Conservation (phyloP, 2,113 vertebrate species). For the Brachionichthys hirsutus region DNA sequence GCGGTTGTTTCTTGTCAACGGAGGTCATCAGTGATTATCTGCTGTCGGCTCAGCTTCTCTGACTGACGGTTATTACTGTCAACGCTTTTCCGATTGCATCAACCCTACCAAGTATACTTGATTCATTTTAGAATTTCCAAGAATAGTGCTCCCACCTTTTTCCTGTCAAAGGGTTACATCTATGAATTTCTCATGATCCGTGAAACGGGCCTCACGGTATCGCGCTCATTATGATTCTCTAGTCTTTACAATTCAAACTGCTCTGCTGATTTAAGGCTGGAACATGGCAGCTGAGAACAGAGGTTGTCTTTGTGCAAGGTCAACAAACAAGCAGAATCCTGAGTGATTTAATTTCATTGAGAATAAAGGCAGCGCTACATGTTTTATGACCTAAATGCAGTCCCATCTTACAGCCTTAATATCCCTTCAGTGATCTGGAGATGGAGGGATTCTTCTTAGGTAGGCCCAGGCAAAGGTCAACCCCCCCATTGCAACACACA, state of each 20-base stretch:
- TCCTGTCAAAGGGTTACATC: conserved; percentile 66
- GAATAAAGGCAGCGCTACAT: conserved; percentile 32
- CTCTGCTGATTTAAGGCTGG: conserved; percentile 26
- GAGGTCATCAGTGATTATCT: conserved; percentile 56
- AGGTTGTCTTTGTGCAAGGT: conserved; percentile 30
- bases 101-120: background rate
- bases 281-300: conserved; percentile 2
- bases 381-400: conserved; percentile 55
- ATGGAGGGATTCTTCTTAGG: conserved; percentile 68
- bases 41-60: conserved; percentile 28
- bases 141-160: conserved; percentile 42
- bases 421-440: conserved; percentile 67
- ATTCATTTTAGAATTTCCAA: conserved; percentile 25
- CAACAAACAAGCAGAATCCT: conserved; percentile 14
- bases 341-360: conserved; percentile 3
- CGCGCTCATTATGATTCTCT: conserved; percentile 27
- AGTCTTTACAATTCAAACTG: conserved; percentile 12
- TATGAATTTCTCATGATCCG: conserved; percentile 67
- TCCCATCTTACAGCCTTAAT: conserved; percentile 55
- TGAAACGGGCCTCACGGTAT: conserved; percentile 44
- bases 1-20: conserved; percentile 43
- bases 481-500: conserved; percentile 54
- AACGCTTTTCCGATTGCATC: conserved; percentile 22
- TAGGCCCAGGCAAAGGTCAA: conserved; percentile 73
- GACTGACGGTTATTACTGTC: conserved; percentile 35